A percentile compares a stretch with the other conserved stretches of the same genome.
These are phyloP conservation scores for Dichetophora obliterata DNA, from an alignment of 2,888 invertebrate species.

Conservation along the genomic window DNA sequence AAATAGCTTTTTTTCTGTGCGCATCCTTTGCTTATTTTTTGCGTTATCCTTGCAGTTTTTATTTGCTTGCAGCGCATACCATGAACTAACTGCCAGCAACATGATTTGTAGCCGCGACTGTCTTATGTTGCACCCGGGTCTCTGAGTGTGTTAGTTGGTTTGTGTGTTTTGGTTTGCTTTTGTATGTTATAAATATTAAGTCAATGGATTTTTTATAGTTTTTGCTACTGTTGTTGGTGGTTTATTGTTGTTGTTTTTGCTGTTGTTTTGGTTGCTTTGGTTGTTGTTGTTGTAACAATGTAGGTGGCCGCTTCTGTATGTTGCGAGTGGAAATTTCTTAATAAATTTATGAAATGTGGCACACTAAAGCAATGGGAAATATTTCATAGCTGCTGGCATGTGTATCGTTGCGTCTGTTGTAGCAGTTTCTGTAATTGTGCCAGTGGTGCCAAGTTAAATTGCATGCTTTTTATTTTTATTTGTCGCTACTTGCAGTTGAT, in stretches of 20 bases:
- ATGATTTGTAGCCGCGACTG: slow-evolving; percentile 28
- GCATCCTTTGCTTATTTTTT: slow-evolving; percentile 3
- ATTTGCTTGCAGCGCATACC: background rate
- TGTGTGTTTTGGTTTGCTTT: background rate
- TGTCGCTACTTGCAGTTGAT: background rate
- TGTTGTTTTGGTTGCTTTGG: background rate
- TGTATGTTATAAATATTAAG: slow-evolving; percentile 42
- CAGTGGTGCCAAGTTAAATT: slow-evolving; percentile 27
- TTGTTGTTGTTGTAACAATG: slow-evolving; percentile 23
- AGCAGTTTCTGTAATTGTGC: slow-evolving; percentile 16
- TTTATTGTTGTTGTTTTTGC: background rate
- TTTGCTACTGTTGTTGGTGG: too few relatives aligned
- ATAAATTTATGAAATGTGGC: slow-evolving; percentile 25
- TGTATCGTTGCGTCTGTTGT: background rate
- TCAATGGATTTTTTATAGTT: slow-evolving; percentile 31
- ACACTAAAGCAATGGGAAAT: slow-evolving; percentile 22
- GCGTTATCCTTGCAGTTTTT: background rate
- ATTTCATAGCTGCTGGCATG: slow-evolving; percentile 18
- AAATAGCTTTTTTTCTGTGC: slow-evolving; percentile 22
- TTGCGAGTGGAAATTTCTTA: slow-evolving; percentile 4
- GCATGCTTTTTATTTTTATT: background rate
- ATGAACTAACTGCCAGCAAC: slow-evolving; percentile 12
- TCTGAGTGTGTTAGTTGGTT: slow-evolving; percentile 14
- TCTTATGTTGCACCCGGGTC: slow-evolving; percentile 2
- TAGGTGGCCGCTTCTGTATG: background rate